Evolutionary conservation across 2,113 vertebrate genomes (phyloP).

Genomic region (Tympanuchus pallidicinctus): DNA sequence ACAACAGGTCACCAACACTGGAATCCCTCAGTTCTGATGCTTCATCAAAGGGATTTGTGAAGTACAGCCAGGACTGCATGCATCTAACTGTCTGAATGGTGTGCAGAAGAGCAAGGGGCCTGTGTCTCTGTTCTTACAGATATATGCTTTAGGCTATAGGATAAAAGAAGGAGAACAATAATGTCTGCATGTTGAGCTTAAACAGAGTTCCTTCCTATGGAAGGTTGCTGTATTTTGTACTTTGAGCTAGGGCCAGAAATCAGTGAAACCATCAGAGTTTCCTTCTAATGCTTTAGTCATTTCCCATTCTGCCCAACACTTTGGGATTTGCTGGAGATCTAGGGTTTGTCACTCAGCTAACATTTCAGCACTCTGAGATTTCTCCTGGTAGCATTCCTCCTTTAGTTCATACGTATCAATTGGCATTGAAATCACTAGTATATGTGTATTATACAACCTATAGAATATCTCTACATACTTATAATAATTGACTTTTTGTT

Average conservation of each 20-base stretch:
- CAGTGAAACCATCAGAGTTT: neutral
- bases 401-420: neutral
- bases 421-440: neutral
- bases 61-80: neutral
- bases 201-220: accelerated
- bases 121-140: accelerated
- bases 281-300: neutral
- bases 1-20: neutral
- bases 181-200: neutral
- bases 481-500: neutral
- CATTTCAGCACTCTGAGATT: neutral
- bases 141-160: neutral
- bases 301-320: neutral
- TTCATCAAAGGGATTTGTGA: neutral
- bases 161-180: neutral
- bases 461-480: neutral
- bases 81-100: too few species aligned
- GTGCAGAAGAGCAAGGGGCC: accelerated
- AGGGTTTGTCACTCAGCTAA: neutral
- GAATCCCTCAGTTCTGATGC: neutral
- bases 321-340: neutral
- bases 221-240: neutral
- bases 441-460: neutral
- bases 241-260: neutral
- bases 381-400: neutral